Evolutionary conservation across 2,113 vertebrate genomes (phyloP).

Genomic region (Chionomys nivalis): DNA sequence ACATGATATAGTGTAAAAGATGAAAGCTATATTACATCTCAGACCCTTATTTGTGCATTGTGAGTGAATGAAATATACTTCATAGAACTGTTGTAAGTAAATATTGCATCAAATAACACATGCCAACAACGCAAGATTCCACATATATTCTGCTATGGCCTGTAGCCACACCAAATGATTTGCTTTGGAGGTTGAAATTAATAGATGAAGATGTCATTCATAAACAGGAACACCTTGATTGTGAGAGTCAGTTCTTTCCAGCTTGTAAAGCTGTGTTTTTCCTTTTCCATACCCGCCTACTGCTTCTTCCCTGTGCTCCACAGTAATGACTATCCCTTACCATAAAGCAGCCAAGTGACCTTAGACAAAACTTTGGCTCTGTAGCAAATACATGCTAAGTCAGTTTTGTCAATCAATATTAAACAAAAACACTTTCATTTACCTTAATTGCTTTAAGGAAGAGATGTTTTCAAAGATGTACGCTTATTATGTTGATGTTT

Average conservation of each 20-base stretch:
- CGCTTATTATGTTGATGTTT: neutral
- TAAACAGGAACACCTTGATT: neutral
- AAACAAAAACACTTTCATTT: neutral
- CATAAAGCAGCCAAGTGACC: neutral
- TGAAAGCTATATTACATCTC: neutral
- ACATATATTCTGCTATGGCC: neutral
- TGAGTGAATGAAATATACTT: neutral
- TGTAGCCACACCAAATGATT: neutral
- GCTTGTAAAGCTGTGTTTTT: neutral
- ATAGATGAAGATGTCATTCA: neutral
- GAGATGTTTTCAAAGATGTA: constrained; percentile 18
- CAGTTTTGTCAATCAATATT: neutral
- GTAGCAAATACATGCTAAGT: neutral
- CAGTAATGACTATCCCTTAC: neutral
- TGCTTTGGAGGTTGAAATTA: neutral
- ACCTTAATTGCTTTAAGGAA: neutral
- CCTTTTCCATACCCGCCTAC: neutral
- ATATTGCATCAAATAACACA: neutral
- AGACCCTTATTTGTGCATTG: neutral
- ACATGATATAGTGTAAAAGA: neutral
- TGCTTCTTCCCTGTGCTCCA: neutral
- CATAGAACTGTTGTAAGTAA: neutral
- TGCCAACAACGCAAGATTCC: neutral
- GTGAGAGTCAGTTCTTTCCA: neutral
- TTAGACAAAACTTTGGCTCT: neutral